Conservation (phyloP, 2,113 vertebrate genomes). For the Nanger granti region DNA sequence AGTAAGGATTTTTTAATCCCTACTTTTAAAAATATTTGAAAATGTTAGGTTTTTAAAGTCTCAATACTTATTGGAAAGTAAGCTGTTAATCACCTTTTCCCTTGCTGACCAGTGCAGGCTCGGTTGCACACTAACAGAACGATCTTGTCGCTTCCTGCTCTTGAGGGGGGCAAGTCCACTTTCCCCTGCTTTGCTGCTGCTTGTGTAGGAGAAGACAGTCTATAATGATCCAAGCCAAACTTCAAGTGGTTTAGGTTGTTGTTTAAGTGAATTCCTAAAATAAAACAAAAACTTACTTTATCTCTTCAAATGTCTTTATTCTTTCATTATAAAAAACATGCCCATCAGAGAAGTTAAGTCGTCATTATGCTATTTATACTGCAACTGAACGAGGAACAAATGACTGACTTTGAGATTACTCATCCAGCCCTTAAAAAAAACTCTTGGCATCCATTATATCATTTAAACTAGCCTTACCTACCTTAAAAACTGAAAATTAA, state of each 20-base stretch:
- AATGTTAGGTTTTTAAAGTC: background rate
- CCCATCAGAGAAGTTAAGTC: background rate
- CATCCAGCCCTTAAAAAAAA: background rate
- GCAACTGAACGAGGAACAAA: background rate
- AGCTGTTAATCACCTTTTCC: conserved; percentile 84
- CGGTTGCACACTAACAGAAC: conserved; percentile 95
- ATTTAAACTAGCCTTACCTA: background rate
- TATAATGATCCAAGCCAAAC: conserved; percentile 84
- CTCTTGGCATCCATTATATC: background rate
- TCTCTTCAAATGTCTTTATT: conserved; percentile 20
- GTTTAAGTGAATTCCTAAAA: conserved; percentile 91
- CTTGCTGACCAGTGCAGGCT: conserved; percentile 94
- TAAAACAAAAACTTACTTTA: background rate
- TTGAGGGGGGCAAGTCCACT: conserved; percentile 76
- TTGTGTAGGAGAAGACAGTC: conserved; percentile 84
- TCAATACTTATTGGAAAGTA: background rate
- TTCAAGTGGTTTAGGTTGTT: conserved; percentile 97
- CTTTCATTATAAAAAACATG: background rate
- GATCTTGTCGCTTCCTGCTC: conserved; percentile 85
- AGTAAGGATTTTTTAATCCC: background rate
- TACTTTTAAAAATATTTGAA: background rate
- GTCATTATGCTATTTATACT: conserved; percentile 9
- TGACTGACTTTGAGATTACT: background rate
- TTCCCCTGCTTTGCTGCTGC: conserved; percentile 67
- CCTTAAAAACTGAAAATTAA: conserved; percentile 1